These are phyloP conservation scores for Aphaenogaster rudis DNA, from an alignment of 1,140 invertebrate species.

Conservation along the genomic window DNA sequence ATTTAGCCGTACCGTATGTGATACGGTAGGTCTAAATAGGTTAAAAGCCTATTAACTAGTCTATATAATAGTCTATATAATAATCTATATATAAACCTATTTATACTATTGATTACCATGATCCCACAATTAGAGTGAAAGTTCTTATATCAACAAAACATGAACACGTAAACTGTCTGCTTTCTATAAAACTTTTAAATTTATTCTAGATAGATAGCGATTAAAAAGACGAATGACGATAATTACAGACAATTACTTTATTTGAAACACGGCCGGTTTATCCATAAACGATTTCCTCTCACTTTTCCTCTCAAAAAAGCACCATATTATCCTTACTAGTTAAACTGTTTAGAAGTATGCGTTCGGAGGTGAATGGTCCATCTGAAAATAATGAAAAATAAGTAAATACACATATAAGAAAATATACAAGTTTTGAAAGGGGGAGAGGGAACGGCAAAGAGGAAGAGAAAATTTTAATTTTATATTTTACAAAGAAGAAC, in stretches of 20 bases:
- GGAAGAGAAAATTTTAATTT: neutral
- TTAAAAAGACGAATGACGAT: neutral
- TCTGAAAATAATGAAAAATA: slow-evolving; percentile 71
- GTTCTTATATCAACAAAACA: neutral
- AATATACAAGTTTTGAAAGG: neutral
- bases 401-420: no score
- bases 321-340: slow-evolving; percentile 79
- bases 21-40: no score
- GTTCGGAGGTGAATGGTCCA: slow-evolving; percentile 83
- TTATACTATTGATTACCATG: no score
- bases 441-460: neutral
- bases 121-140: neutral
- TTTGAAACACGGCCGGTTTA: neutral
- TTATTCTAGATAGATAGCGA: neutral
- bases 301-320: slow-evolving; percentile 64
- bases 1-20: no score
- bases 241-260: neutral
- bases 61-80: no score
- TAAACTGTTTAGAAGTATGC: slow-evolving; percentile 81
- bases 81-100: no score
- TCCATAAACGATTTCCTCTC: neutral
- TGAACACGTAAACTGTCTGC: neutral
- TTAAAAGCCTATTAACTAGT: no score
- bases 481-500: neutral
- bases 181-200: neutral